Conservation (phyloP, 2,888 invertebrate species). For the Andrena minutula region DNA sequence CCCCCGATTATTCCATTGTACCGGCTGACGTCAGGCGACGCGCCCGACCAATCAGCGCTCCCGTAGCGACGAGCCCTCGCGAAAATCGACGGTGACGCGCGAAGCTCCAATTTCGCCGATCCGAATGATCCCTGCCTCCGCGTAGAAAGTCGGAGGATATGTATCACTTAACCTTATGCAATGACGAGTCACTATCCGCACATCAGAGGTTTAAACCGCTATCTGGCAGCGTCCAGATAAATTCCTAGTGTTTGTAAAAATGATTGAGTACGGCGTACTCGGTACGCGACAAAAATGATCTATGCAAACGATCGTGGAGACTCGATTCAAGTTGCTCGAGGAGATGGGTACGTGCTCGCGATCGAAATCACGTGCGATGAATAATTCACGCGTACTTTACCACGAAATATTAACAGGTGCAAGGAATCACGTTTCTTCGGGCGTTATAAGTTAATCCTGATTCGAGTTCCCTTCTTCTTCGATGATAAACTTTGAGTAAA, state of each 20-base stretch:
- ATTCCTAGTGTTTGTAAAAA: too few relatives aligned
- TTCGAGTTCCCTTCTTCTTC: too few relatives aligned
- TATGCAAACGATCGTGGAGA: background rate
- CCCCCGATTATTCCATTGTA: conserved; percentile 65
- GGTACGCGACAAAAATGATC: background rate
- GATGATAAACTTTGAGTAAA: too few relatives aligned
- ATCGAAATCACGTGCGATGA: background rate
- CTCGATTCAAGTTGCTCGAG: background rate
- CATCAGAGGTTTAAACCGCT: background rate
- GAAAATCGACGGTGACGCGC: conserved; percentile 33
- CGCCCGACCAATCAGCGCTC: conserved; percentile 49
- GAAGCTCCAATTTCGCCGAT: conserved; percentile 20
- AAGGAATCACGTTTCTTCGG: too few relatives aligned
- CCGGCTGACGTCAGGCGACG: conserved; percentile 58
- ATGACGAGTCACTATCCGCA: background rate
- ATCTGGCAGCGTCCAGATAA: too few relatives aligned
- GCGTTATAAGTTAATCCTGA: too few relatives aligned
- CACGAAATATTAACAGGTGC: too few relatives aligned
- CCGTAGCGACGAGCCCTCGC: conserved; percentile 47
- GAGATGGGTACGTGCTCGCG: background rate
- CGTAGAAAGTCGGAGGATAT: background rate
- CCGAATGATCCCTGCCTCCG: background rate
- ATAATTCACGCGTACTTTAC: background rate
- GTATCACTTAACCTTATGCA: conserved; percentile 24
- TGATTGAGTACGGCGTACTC: too few relatives aligned